A percentile compares a stretch with the other conserved stretches of the same genome.
Conservation (phyloP, 2,113 vertebrate genomes). For the Monopterus albus region DNA sequence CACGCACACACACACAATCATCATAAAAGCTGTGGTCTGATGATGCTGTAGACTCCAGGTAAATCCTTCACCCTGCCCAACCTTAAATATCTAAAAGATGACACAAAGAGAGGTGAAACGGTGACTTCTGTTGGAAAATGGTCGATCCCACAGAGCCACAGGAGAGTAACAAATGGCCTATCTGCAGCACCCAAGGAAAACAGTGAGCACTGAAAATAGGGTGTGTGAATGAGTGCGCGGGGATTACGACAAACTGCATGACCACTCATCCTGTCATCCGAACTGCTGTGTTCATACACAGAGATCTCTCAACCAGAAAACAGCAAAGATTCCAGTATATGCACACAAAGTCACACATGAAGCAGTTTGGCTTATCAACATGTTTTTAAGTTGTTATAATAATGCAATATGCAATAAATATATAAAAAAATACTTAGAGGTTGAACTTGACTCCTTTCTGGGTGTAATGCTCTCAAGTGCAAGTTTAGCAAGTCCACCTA, state of each 20-base stretch:
- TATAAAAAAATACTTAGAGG: slow-evolving; percentile 5
- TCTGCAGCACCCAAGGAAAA: slow-evolving; percentile 36
- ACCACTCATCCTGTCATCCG: slow-evolving; percentile 30
- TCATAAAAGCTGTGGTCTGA: slow-evolving; percentile 14
- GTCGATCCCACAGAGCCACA: slow-evolving; percentile 6
- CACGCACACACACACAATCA: not conserved
- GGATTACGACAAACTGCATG: slow-evolving; percentile 35
- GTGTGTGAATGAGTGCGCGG: slow-evolving; percentile 33
- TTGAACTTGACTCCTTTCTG: not conserved
- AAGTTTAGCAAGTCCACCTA: not conserved
- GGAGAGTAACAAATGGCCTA: slow-evolving; percentile 30
- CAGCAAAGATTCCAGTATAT: too few relatives aligned
- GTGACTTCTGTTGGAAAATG: slow-evolving; percentile 28
- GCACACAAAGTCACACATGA: too few relatives aligned
- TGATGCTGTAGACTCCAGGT: not conserved
- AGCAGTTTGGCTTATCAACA: not conserved
- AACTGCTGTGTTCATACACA: slow-evolving; percentile 14
- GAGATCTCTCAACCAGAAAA: too few relatives aligned
- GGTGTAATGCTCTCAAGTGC: not conserved
- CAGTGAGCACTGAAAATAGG: slow-evolving; percentile 40
- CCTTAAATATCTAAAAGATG: not conserved
- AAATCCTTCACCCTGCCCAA: not conserved
- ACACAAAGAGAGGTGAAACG: not conserved
- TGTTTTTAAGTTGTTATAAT: not conserved
- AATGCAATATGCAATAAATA: not conserved